Evolutionary conservation across 2,888 invertebrate species (phyloP).

Genomic region (Rhagonycha fulva): DNA sequence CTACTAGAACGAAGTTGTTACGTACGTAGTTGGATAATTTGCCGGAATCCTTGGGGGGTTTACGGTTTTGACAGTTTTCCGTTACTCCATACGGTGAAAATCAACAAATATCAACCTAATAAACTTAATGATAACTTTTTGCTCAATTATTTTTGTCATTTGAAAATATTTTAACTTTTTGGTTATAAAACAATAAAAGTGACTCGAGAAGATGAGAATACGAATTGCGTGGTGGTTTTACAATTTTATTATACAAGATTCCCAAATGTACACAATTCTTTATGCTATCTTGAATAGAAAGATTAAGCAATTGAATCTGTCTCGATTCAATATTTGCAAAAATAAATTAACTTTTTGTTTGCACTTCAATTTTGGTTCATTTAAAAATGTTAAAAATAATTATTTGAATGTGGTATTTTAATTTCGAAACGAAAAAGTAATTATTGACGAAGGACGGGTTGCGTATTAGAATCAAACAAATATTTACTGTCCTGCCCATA

Average conservation of each 20-base stretch:
- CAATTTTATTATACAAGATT: constrained; percentile 10
- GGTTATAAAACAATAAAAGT: neutral
- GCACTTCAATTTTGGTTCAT: neutral
- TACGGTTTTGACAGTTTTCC: constrained; percentile 22
- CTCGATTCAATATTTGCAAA: constrained; percentile 18
- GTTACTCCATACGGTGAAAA: constrained; percentile 7
- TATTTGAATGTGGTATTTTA: neutral
- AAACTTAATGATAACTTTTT: neutral
- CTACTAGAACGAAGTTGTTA: constrained; percentile 11
- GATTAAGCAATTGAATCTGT: constrained; percentile 19
- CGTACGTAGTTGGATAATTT: constrained; percentile 21
- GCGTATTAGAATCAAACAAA: neutral
- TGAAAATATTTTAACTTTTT: neutral
- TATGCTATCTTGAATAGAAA: constrained; percentile 12
- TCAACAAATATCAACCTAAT: constrained; percentile 7
- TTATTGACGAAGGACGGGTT: neutral
- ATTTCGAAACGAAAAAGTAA: neutral
- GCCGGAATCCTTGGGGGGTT: constrained; percentile 16
- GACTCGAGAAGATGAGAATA: neutral
- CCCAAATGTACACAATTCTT: constrained; percentile 11
- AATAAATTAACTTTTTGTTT: constrained; percentile 24
- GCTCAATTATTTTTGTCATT: neutral
- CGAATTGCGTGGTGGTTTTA: constrained; percentile 2
- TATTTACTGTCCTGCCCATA: neutral
- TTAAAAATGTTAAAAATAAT: neutral